Evolutionary conservation across 2,797 vertebrate genomes (phyloP).

Genomic region (Psittacula derbiana): DNA sequence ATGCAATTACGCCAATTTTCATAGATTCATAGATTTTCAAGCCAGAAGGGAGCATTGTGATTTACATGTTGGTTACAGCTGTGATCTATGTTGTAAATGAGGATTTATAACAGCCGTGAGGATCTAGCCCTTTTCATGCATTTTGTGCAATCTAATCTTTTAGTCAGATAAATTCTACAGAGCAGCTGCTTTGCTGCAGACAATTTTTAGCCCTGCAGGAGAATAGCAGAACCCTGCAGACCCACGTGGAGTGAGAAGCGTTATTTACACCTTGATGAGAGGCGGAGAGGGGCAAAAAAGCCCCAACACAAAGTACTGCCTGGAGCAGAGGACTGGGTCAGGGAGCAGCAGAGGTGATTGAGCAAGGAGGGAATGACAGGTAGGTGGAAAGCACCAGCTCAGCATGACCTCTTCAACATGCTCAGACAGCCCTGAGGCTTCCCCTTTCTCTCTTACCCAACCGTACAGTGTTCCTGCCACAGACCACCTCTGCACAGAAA

Average conservation of each 20-base stretch:
- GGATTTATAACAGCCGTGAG: constrained; percentile 30
- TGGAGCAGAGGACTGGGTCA: background rate
- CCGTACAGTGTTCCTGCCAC: background rate
- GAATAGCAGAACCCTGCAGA: background rate
- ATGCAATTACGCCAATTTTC: constrained; percentile 63
- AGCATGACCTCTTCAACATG: background rate
- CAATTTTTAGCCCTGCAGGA: background rate
- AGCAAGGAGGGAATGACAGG: background rate
- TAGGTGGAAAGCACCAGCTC: background rate
- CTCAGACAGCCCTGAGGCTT: background rate
- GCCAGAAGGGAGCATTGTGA: constrained; percentile 51
- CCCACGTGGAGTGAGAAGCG: background rate
- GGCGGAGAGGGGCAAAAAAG: background rate
- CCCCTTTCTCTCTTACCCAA: background rate
- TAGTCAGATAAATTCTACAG: background rate
- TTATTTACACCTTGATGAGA: background rate
- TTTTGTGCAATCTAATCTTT: constrained; percentile 27
- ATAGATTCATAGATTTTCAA: constrained; percentile 57
- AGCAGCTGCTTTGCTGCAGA: constrained; percentile 13
- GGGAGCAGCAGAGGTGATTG: background rate
- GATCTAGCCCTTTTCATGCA: background rate
- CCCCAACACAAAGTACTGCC: background rate
- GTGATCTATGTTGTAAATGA: constrained; percentile 49
- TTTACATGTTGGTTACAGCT: constrained; percentile 46
- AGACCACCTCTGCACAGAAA: background rate